phyloP scores from a whole-genome alignment of 1,140 invertebrate species.

The Tetragonula clypearis region DNA sequence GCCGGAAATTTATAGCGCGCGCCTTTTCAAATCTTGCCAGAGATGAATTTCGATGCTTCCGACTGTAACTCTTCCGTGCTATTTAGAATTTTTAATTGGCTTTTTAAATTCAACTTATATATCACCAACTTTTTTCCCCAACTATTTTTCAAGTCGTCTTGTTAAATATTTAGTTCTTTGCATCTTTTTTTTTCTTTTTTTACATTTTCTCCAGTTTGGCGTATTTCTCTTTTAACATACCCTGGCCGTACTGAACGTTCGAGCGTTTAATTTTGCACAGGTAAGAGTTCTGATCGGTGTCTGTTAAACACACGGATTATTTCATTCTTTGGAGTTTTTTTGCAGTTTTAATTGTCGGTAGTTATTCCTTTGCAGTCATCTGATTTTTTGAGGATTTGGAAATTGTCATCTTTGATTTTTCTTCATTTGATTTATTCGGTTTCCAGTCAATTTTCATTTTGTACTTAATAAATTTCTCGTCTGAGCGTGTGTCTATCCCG shows the following conservation, averaged over 20 bases:
- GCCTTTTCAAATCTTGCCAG: neutral
- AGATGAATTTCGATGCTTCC: slow-evolving; percentile 11
- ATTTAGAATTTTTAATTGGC: slow-evolving; percentile 1
- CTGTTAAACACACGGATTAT: neutral
- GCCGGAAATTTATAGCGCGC: slow-evolving; percentile 9
- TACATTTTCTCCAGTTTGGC: neutral
- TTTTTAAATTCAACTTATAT: neutral
- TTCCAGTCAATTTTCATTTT: neutral
- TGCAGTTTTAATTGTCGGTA: neutral
- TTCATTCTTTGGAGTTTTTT: neutral
- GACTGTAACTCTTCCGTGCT: neutral
- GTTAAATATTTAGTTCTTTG: neutral
- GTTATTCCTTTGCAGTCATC: neutral
- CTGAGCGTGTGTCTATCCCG: neutral
- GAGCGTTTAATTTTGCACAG: neutral
- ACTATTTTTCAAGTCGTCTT: neutral
- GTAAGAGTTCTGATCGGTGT: neutral
- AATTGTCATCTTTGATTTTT: neutral
- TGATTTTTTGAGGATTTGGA: neutral
- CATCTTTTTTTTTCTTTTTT: neutral
- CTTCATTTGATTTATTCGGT: neutral
- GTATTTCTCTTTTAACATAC: neutral
- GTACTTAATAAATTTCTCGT: neutral
- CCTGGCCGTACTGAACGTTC: neutral
- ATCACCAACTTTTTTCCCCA: neutral